These are phyloP conservation scores for Nesogale talazaci DNA, from an alignment of 2,113 vertebrate species.

Conservation along the genomic window DNA sequence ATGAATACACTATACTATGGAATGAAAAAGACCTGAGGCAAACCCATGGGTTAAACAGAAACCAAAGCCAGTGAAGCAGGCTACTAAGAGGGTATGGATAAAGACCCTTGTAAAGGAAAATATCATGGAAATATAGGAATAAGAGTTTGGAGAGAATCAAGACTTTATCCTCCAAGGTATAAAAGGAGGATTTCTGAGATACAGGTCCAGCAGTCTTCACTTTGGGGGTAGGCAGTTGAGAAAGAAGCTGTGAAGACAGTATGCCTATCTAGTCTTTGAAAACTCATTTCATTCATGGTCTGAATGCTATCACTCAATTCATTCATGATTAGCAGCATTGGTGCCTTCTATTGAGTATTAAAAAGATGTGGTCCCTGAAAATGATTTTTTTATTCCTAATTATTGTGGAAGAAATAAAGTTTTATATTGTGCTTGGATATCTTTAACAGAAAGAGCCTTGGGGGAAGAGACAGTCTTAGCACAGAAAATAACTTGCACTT, in stretches of 20 bases:
- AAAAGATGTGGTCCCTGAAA: not conserved
- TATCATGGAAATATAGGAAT: not conserved
- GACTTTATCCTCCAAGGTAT: not conserved
- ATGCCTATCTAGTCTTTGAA: not conserved
- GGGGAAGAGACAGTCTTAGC: not conserved
- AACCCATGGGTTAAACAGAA: not conserved
- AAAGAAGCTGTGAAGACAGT: not conserved
- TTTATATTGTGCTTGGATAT: not conserved
- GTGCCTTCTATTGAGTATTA: not conserved
- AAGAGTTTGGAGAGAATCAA: not conserved
- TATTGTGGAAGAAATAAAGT: not conserved
- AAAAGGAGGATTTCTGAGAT: constrained; percentile 11
- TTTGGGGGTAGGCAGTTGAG: not conserved
- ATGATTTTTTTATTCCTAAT: not conserved
- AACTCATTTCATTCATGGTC: not conserved
- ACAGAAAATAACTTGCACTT: not conserved
- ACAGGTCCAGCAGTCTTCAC: not conserved
- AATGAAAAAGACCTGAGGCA: not conserved
- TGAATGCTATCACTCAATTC: not conserved
- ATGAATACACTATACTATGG: not conserved
- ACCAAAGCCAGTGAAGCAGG: not conserved
- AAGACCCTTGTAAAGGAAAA: not conserved
- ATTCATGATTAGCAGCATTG: not conserved
- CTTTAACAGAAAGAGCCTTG: not conserved
- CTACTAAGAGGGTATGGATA: not conserved